These are phyloP conservation scores for Ardeotis arabs DNA, from an alignment of 2,113 vertebrate species.

Conservation along the genomic window DNA sequence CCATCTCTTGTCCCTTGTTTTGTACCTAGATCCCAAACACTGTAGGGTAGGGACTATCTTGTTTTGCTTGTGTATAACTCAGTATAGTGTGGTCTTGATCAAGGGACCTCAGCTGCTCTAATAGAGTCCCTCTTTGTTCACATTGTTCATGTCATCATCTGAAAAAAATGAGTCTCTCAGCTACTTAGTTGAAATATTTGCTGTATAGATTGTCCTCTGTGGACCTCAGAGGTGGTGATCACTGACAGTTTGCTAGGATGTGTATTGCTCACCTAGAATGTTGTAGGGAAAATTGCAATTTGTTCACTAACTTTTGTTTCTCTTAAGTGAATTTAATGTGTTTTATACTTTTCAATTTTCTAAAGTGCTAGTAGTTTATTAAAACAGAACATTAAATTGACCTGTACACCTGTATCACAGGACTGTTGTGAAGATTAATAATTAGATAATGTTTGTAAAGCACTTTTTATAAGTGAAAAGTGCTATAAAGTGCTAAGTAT, in stretches of 20 bases:
- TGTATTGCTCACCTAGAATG: background rate
- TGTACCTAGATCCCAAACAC: background rate
- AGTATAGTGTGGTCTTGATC: background rate
- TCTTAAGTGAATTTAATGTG: slow-evolving; percentile 66
- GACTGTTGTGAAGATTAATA: slow-evolving; percentile 64
- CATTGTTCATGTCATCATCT: background rate
- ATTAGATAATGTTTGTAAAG: slow-evolving; percentile 67
- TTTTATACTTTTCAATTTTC: slow-evolving; percentile 66
- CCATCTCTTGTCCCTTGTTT: background rate
- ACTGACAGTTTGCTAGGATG: background rate
- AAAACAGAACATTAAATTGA: slow-evolving; percentile 68
- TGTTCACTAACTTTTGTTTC: slow-evolving; percentile 21
- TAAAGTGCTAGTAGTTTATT: slow-evolving; percentile 65
- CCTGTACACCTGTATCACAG: slow-evolving; percentile 58
- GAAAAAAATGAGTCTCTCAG: background rate
- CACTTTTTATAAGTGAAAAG: slow-evolving; percentile 59
- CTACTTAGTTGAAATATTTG: background rate
- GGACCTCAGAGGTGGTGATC: background rate
- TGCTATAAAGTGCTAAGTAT: slow-evolving; percentile 56
- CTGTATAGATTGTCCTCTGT: background rate
- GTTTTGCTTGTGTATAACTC: background rate
- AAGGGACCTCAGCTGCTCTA: background rate
- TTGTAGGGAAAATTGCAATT: background rate
- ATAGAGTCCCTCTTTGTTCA: background rate
- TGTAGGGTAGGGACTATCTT: background rate